Evolutionary conservation across 2,797 vertebrate species (phyloP).

Genomic region (Characodon lateralis): DNA sequence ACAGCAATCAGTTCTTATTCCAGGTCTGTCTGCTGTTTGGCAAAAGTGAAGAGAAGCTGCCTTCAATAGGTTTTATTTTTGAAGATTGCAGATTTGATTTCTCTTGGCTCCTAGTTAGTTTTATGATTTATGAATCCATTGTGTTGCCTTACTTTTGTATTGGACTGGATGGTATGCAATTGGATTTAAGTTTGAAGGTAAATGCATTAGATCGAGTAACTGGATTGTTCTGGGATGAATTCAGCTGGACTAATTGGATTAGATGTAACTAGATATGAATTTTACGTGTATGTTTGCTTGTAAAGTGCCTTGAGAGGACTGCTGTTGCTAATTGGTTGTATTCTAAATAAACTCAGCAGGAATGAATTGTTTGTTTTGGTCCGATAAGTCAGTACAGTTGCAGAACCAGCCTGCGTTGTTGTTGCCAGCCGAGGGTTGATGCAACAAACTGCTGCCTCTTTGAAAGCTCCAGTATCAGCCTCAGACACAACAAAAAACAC

Average conservation of each 20-base stretch:
- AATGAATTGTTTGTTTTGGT: neutral
- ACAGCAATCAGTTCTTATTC: neutral
- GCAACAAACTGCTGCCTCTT: neutral
- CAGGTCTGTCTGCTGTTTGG: neutral
- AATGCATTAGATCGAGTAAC: neutral
- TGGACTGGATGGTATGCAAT: neutral
- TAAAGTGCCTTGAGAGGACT: neutral
- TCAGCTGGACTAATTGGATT: neutral
- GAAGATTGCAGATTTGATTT: neutral
- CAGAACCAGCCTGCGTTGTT: neutral
- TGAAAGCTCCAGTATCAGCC: neutral
- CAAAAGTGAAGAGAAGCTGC: neutral
- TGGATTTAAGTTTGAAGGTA: neutral
- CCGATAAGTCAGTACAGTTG: neutral
- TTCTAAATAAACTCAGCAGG: slow-evolving; percentile 7
- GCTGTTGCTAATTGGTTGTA: neutral
- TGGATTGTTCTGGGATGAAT: slow-evolving; percentile 1
- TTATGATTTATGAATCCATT: neutral
- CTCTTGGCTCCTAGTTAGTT: neutral
- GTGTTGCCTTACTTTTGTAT: neutral
- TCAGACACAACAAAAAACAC: neutral
- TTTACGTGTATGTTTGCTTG: neutral
- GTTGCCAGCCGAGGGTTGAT: neutral
- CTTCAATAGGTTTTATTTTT: neutral
- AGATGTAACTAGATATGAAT: neutral